These are phyloP conservation scores for Polydrusus cervinus DNA, from an alignment of 2,888 invertebrate species.

Conservation along the genomic window DNA sequence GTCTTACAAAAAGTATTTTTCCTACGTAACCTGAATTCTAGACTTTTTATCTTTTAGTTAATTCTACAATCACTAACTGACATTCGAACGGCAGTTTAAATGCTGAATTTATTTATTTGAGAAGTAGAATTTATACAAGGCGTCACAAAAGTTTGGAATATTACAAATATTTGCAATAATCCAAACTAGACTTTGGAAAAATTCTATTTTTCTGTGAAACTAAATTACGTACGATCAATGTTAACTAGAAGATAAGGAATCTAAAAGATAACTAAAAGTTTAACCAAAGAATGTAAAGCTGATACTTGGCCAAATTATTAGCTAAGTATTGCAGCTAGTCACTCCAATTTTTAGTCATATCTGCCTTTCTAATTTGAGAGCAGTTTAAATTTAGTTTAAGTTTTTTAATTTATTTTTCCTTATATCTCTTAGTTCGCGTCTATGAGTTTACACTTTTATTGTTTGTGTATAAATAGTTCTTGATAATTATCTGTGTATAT, in stretches of 20 bases:
- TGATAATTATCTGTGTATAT: too few species aligned
- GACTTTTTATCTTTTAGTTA: constrained; percentile 23
- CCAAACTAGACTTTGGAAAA: background rate
- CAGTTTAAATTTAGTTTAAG: constrained; percentile 50
- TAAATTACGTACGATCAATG: background rate
- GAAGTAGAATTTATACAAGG: too few species aligned
- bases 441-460: constrained; percentile 27
- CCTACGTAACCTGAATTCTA: background rate
- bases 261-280: constrained; percentile 18
- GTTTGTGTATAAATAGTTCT: background rate
- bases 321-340: constrained; percentile 50
- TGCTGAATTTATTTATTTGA: background rate
- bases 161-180: too few species aligned
- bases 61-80: constrained; percentile 23
- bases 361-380: constrained; percentile 41
- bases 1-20: constrained; percentile 7
- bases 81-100: constrained; percentile 8
- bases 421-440: constrained; percentile 36
- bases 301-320: constrained; percentile 32
- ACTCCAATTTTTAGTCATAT: constrained; percentile 47
- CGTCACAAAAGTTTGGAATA: too few species aligned
- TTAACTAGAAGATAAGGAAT: constrained; percentile 25
- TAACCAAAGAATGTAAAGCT: constrained; percentile 50
- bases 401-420: constrained; percentile 55
- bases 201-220: background rate